phyloP scores from a whole-genome alignment of 2,113 vertebrate species.

The Datnioides undecimradiatus region DNA sequence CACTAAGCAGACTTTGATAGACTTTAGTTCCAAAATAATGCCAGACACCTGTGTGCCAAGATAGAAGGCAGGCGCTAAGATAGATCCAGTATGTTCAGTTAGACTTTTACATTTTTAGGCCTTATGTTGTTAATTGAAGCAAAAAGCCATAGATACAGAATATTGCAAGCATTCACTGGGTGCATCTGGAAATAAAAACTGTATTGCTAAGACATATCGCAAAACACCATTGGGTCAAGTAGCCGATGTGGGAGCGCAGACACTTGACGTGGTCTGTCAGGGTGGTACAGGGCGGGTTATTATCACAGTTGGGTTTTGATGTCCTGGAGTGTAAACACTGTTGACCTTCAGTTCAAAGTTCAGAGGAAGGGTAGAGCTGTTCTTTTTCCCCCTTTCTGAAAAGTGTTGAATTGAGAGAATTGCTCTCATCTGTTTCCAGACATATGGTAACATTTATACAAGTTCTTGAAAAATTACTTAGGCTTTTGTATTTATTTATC shows the following conservation, averaged over 20 bases:
- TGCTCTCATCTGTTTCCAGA: slow-evolving; percentile 72
- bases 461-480: slow-evolving; percentile 74
- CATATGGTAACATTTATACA: slow-evolving; percentile 81
- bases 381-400: slow-evolving; percentile 29
- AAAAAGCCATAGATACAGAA: background rate
- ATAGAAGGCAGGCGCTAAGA: background rate
- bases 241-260: background rate
- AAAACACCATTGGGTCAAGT: background rate
- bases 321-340: slow-evolving; percentile 21
- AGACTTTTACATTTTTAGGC: too few relatives aligned
- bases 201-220: background rate
- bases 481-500: slow-evolving; percentile 77
- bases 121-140: too few relatives aligned
- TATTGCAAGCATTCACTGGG: background rate
- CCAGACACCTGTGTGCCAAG: background rate
- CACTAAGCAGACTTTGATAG: background rate
- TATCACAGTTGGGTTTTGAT: slow-evolving; percentile 54
- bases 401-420: slow-evolving; percentile 63
- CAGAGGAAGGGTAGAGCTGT: slow-evolving; percentile 43
- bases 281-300: slow-evolving; percentile 4
- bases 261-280: background rate
- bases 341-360: slow-evolving; percentile 65
- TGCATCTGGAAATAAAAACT: background rate
- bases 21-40: background rate
- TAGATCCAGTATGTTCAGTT: background rate